Evolutionary conservation across 2,888 invertebrate species (phyloP), one percentile per base, ranked within the genome.

Genomic region (Amblyjoppa proteus): DNA sequence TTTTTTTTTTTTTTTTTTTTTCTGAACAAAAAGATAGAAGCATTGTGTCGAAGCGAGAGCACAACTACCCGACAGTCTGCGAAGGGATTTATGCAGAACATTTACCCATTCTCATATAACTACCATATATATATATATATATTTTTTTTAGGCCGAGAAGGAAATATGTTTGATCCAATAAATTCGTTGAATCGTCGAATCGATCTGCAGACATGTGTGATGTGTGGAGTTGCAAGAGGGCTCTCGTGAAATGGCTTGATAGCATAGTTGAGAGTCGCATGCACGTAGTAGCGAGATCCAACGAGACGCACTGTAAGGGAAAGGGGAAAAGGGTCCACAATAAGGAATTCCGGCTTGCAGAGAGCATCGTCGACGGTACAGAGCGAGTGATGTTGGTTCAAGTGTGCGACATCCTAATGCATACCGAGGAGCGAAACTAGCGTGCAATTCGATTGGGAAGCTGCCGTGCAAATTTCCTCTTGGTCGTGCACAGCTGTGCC

Each of bases 391-490:
- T 69, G 74, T 41, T 70, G 64, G 70, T 69, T 70, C 69, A 68
- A 83, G 76, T 80, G 76, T 75, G 53, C 76, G 83, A 83, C 80
- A 83, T 71, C 73, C 79, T 80, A 80, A 73, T 83, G 85, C 80
- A 85, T 83, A 76, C 76, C 79, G 45, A 38, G 83, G 38, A 76
- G 56, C 73, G 80, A 53, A 58, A 28, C 56, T 31, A 80, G 73
- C 68, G 31, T 58, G 81, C 84, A 41, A 83, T 80, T 82, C 82
- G 85, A 82, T 82, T 82, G 49, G 64, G 79, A 79, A 85, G 83
- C 71, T 71, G 38, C 71, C 34, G 79, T 68, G 83, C 85, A 80
- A 85, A 85, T 85, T 85, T 80, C 75, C 81, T 68, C 80, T 77
- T 68, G 83, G 79, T 82, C 68, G 58, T 49, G 49, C 38, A 75